Evolutionary conservation across 1,140 invertebrate species (phyloP), one percentile per base, ranked within the genome.

Genomic region (Zelostemma sp.): DNA sequence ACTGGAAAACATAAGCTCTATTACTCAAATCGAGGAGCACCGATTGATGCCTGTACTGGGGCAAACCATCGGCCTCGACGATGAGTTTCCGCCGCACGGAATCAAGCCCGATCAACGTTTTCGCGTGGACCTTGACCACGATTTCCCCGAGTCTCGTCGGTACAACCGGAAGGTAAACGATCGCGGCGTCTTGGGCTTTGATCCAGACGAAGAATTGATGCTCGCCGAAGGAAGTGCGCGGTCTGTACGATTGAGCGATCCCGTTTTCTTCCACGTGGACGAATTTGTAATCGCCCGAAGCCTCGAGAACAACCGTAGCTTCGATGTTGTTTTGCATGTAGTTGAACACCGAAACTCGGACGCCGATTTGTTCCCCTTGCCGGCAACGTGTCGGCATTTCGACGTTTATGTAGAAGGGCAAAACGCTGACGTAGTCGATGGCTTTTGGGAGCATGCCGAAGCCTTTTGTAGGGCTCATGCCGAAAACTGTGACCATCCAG

Each of bases 151-250:
- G 85, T 18, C 89, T 83, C 15, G 91, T 90, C 0, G 96, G 91
- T 9, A 98, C 95, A 17, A 99, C 93, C 0, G 97, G 97, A 49
- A 98, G 85, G 84, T 97, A 93, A 14, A 98, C 94, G 28, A 92
- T 88, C 11, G 89, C 85, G 0, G 91, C 91, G 73, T 94, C 93
- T 81, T 95, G 93, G 0, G 92, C 89, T 15, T 88, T 81, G 31
- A 97, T 92, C 87, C 93, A 97, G 65, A 97, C 89, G 77, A 98
- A 93, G 85, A 97, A 96, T 79, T 98, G 95, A 83, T 97, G 95
- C 80, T 97, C 94, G 41, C 95, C 95, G 76, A 90, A 93, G 1
- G 93, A 94, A 14, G 94, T 96, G 50, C 93, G 86, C 0, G 96
- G 95, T 80, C 92, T 92, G 77, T 96, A 96, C 0, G 93, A 93